A percentile compares a stretch with the other conserved stretches of the same genome.
These are phyloP conservation scores for Polyommatus icarus DNA, from an alignment of 2,888 invertebrate genomes.

Conservation along the genomic window DNA sequence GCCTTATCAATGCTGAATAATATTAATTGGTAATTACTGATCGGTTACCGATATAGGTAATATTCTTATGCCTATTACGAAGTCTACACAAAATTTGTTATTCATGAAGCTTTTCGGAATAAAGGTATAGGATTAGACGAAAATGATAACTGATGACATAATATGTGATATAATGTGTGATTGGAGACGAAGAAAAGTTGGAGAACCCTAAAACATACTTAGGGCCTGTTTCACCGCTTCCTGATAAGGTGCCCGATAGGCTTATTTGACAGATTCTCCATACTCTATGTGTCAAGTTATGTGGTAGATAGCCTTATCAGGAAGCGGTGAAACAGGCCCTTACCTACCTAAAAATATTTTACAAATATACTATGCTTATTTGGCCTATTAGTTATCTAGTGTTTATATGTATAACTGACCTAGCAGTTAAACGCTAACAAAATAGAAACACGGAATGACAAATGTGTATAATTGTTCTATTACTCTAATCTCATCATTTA, in stretches of 20 bases:
- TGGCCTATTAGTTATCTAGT: conserved; percentile 3
- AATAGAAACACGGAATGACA: conserved; percentile 4
- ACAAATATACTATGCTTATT: not conserved
- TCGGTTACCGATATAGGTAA: not conserved
- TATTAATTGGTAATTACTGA: conserved; percentile 7
- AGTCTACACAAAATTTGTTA: not conserved
- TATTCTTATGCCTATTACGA: not conserved
- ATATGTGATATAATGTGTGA: not conserved
- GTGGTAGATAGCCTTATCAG: too few species aligned
- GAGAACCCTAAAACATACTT: not conserved
- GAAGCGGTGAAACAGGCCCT: too few species aligned
- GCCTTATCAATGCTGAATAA: not conserved
- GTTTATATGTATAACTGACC: not conserved
- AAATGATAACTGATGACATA: not conserved
- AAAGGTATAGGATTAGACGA: not conserved
- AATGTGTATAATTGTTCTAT: conserved; percentile 5
- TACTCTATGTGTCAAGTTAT: too few species aligned
- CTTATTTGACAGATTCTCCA: too few species aligned
- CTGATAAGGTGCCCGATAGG: too few species aligned
- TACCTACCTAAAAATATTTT: not conserved
- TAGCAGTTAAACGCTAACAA: not conserved
- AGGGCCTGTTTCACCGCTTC: too few species aligned
- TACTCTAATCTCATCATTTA: conserved; percentile 9
- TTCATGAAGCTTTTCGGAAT: not conserved
- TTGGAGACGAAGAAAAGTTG: not conserved